phyloP scores from a whole-genome alignment of 2,888 invertebrate genomes.

The Erebia ligea region DNA sequence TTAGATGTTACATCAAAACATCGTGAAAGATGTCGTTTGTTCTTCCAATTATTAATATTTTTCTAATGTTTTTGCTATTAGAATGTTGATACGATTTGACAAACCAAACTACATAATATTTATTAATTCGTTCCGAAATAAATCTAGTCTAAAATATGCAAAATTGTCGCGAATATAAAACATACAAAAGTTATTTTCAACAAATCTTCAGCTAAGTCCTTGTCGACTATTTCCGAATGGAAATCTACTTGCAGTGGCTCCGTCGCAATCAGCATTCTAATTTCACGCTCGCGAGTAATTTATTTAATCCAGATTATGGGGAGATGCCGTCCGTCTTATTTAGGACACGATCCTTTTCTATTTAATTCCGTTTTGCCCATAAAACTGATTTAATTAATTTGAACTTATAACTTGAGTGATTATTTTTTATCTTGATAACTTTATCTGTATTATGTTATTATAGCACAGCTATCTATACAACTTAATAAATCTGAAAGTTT shows the following conservation, averaged over 20 bases:
- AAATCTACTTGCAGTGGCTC: constrained; percentile 33
- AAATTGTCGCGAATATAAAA: constrained; percentile 3
- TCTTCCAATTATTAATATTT: background rate
- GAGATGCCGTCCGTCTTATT: constrained; percentile 32
- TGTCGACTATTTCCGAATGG: constrained; percentile 34
- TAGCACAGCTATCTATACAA: too few species aligned
- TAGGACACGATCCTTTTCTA: constrained; percentile 24
- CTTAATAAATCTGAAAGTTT: too few species aligned
- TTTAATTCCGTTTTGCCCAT: constrained; percentile 17
- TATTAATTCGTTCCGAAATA: background rate
- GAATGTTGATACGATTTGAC: background rate
- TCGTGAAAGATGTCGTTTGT: background rate
- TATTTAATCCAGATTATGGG: constrained; percentile 32
- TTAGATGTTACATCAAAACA: constrained; percentile 9
- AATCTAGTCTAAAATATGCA: background rate
- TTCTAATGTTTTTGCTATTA: background rate
- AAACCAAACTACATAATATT: background rate
- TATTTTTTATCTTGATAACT: too few species aligned
- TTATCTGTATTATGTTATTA: too few species aligned
- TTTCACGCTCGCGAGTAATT: constrained; percentile 38
- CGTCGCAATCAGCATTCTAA: constrained; percentile 36
- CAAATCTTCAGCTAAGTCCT: constrained; percentile 30
- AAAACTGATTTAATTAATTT: constrained; percentile 6
- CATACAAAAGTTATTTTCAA: constrained; percentile 25
- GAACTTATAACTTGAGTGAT: too few species aligned